Conservation (phyloP, 2,797 vertebrate species). For the Salmo trutta region DNA sequence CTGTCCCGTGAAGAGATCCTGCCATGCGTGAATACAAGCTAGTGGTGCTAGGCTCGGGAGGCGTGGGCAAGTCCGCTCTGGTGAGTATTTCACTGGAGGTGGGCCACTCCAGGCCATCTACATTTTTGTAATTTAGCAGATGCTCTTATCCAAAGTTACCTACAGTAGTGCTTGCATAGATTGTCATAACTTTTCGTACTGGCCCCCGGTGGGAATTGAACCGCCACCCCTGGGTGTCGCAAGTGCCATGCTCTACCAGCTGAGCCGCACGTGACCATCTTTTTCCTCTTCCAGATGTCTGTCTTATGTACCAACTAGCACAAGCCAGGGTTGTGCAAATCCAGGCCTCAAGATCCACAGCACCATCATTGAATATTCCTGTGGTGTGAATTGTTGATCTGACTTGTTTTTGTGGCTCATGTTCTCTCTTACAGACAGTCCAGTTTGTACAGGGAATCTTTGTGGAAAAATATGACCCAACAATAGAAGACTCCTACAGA, state of each 20-base stretch:
- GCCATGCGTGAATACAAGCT: conserved; percentile 99
- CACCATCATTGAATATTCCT: background rate
- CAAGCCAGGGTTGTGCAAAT: background rate
- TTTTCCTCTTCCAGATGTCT: background rate
- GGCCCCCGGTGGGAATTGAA: too few relatives aligned
- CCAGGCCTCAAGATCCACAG: background rate
- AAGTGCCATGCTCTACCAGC: too few relatives aligned
- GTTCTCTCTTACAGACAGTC: conserved; percentile 83
- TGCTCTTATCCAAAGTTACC: too few relatives aligned
- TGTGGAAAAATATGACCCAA: conserved; percentile 99
- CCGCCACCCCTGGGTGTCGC: too few relatives aligned
- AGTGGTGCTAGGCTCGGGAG: conserved; percentile 99
- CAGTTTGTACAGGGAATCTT: conserved; percentile 99
- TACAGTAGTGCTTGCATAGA: too few relatives aligned
- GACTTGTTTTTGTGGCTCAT: conserved; percentile 31
- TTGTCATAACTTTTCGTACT: too few relatives aligned
- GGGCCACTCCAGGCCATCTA: background rate
- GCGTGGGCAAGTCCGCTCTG: conserved; percentile 98
- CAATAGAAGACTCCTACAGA: conserved; percentile 99
- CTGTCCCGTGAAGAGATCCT: conserved; percentile 85
- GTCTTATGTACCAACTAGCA: background rate
- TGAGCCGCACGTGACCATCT: background rate
- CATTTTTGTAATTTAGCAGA: too few relatives aligned
- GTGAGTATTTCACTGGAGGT: conserved; percentile 77
- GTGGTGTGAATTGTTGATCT: conserved; percentile 17